phyloP scores from a whole-genome alignment of 2,113 vertebrate species.

The Junco hyemalis region DNA sequence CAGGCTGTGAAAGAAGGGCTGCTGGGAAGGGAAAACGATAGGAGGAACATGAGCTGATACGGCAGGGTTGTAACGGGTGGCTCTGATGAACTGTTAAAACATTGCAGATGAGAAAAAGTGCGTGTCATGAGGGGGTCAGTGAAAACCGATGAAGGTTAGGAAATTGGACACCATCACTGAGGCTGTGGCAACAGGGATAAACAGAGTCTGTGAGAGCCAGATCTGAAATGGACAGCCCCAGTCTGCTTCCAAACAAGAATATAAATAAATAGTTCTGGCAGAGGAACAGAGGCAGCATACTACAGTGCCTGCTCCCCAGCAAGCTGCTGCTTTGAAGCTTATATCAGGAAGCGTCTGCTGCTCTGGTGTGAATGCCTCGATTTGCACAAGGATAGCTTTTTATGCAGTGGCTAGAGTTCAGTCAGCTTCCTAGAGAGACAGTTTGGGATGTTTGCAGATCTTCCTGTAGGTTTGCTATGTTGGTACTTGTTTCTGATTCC shows the following conservation, averaged over 20 bases:
- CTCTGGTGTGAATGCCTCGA: slow-evolving; percentile 29
- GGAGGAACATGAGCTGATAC: background rate
- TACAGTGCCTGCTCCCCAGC: slow-evolving; percentile 33
- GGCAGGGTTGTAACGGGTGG: background rate
- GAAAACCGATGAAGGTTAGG: slow-evolving; percentile 36
- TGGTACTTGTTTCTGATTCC: background rate
- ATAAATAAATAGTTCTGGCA: slow-evolving; percentile 60
- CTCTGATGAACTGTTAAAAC: slow-evolving; percentile 13
- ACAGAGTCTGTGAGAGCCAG: slow-evolving; percentile 35
- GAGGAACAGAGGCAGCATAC: slow-evolving; percentile 34
- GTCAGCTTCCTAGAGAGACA: background rate
- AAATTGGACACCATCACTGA: slow-evolving; percentile 49
- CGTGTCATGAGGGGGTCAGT: background rate
- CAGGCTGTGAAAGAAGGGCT: background rate
- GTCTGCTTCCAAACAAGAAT: slow-evolving; percentile 46
- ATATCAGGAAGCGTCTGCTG: background rate
- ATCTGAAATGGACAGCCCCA: slow-evolving; percentile 20
- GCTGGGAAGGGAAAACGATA: slow-evolving; percentile 1
- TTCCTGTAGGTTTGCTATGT: background rate
- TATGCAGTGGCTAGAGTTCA: background rate
- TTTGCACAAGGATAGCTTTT: slow-evolving; percentile 13
- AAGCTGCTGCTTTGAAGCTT: slow-evolving; percentile 54
- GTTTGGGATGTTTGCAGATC: background rate
- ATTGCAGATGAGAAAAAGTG: slow-evolving; percentile 23
- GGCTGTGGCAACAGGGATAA: slow-evolving; percentile 38